Conservation (phyloP, 2,113 vertebrate genomes). For the Excalfactoria chinensis region DNA sequence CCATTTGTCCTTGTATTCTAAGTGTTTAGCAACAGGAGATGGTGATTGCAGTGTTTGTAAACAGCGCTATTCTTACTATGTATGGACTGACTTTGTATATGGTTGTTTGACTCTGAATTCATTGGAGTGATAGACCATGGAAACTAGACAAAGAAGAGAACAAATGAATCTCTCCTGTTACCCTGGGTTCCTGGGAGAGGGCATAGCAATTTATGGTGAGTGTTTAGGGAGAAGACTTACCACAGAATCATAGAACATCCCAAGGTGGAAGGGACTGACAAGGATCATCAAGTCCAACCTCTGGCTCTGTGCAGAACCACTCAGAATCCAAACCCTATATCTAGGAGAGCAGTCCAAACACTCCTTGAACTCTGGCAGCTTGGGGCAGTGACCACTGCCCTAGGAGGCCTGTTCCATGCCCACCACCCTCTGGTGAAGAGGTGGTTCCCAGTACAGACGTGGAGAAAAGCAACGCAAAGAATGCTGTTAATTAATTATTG, state of each 20-base stretch:
- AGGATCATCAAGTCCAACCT: background rate
- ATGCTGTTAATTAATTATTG: background rate
- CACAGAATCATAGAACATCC: no score
- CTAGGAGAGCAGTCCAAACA: background rate
- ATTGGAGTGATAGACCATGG: background rate
- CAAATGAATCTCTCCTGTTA: accelerated
- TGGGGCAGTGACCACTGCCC: background rate
- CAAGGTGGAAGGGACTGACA: background rate
- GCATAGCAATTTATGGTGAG: background rate
- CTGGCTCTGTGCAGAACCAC: background rate
- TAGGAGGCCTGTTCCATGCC: background rate
- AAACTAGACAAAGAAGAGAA: background rate
- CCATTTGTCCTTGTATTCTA: background rate
- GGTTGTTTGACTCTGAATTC: background rate
- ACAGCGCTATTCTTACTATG: accelerated
- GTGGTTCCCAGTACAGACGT: background rate
- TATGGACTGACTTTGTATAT: no score
- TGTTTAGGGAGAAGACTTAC: background rate
- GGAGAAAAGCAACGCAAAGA: background rate
- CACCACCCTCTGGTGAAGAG: background rate
- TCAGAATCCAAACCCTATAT: background rate
- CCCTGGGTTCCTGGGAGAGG: accelerated
- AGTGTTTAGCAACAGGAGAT: background rate
- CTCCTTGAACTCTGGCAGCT: background rate
- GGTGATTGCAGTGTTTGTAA: background rate